Percentiles rank a stretch among this genome's conserved stretches.
phyloP scores from a whole-genome alignment of 2,888 invertebrate genomes.

The Deroplatys truncata region DNA sequence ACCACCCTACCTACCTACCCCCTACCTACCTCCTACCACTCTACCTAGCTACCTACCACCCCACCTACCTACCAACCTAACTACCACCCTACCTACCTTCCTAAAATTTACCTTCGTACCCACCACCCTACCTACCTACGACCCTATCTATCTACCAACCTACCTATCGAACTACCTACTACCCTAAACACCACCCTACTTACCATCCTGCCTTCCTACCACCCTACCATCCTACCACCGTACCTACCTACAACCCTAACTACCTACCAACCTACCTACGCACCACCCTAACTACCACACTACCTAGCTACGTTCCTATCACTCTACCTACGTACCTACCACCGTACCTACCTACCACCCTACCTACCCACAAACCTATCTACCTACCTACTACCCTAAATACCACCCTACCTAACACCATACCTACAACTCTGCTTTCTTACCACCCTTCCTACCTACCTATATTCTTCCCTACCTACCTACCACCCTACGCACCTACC shows the following conservation, averaged over 20 bases:
- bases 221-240: no score
- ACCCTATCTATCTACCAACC: not conserved
- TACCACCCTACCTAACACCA: not conserved
- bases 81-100: no score
- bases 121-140: no score
- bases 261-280: not conserved
- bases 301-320: not conserved
- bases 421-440: no score
- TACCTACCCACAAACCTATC: not conserved
- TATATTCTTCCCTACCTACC: not conserved
- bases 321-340: not conserved
- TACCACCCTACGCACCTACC: not conserved
- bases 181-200: no score
- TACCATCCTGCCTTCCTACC: no score
- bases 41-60: no score
- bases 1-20: no score
- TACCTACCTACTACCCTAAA: not conserved
- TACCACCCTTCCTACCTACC: not conserved
- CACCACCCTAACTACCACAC: not conserved
- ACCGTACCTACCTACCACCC: not conserved
- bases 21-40: no score
- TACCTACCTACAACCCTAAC: no score
- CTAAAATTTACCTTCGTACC: no score
- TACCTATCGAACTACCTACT: not conserved
- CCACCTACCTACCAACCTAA: no score